Conservation (phyloP, 1,140 invertebrate genomes). For the Drosophila novamexicana region DNA sequence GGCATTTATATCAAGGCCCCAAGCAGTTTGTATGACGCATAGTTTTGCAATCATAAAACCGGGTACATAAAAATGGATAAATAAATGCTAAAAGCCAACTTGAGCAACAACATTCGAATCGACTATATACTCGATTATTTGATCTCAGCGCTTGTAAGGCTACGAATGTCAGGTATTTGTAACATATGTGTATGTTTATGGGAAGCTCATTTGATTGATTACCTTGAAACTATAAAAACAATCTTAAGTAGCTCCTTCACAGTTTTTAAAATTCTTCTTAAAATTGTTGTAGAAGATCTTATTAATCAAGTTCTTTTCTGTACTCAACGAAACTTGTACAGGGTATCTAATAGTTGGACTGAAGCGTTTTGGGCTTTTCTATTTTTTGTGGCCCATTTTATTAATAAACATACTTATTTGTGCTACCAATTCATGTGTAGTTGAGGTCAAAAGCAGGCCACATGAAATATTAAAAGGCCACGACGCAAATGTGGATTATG, state of each 20-base stretch:
- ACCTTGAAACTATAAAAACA: too few species aligned
- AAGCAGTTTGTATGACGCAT: slow-evolving; percentile 51
- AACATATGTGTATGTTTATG: too few species aligned
- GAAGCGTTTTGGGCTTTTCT: not conserved
- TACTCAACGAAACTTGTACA: not conserved
- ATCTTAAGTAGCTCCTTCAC: too few species aligned
- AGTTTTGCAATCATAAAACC: slow-evolving; percentile 19
- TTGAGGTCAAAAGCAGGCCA: slow-evolving; percentile 15
- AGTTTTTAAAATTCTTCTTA: too few species aligned
- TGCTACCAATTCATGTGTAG: slow-evolving; percentile 26
- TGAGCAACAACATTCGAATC: too few species aligned
- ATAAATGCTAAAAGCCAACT: too few species aligned
- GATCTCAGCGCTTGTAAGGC: too few species aligned
- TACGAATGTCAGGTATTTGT: too few species aligned
- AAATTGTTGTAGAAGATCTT: too few species aligned
- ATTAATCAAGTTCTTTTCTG: not conserved
- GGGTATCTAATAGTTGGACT: not conserved
- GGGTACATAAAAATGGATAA: too few species aligned
- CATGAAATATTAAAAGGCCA: slow-evolving; percentile 75
- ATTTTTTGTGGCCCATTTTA: slow-evolving; percentile 48
- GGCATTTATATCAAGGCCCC: slow-evolving; percentile 21
- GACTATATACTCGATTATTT: too few species aligned
- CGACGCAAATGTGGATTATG: slow-evolving; percentile 61
- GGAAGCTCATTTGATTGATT: too few species aligned
- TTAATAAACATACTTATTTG: slow-evolving; percentile 62